Evolutionary conservation across 2,113 vertebrate species (phyloP).

Genomic region (Melanerpes aurifrons): DNA sequence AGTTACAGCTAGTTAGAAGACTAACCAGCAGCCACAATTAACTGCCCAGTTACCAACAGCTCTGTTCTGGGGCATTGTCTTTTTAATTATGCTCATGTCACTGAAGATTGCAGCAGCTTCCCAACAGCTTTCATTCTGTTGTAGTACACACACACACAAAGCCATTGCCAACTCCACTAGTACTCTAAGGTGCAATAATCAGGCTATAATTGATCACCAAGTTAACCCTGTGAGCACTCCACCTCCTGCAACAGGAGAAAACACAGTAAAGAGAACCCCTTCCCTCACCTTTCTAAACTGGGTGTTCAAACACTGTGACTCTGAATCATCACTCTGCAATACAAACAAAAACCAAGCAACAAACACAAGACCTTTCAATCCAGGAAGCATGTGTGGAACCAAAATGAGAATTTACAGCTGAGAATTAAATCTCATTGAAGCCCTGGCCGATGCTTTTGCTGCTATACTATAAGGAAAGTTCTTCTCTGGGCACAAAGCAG

Average conservation of each 20-base stretch:
- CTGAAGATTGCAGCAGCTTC: neutral
- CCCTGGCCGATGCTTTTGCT: neutral
- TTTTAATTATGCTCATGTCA: neutral
- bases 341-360: neutral
- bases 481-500: conserved; percentile 19
- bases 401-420: conserved; percentile 43
- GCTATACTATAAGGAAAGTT: neutral
- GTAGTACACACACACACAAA: neutral
- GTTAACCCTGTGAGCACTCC: neutral
- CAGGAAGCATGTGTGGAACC: neutral
- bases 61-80: neutral
- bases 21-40: neutral
- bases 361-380: neutral
- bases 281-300: neutral
- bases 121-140: neutral
- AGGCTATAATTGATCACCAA: neutral
- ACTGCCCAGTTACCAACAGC: neutral
- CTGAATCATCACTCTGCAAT: neutral
- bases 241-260: neutral
- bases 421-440: neutral
- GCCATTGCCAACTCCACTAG: neutral
- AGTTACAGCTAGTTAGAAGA: neutral
- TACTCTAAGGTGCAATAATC: neutral
- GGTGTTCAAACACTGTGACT: no score
- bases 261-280: neutral